Percentiles rank a stretch among this genome's conserved stretches.
Evolutionary conservation across 92 coral and sea anemone species (phyloP).

Genomic region (Montipora capitata): DNA sequence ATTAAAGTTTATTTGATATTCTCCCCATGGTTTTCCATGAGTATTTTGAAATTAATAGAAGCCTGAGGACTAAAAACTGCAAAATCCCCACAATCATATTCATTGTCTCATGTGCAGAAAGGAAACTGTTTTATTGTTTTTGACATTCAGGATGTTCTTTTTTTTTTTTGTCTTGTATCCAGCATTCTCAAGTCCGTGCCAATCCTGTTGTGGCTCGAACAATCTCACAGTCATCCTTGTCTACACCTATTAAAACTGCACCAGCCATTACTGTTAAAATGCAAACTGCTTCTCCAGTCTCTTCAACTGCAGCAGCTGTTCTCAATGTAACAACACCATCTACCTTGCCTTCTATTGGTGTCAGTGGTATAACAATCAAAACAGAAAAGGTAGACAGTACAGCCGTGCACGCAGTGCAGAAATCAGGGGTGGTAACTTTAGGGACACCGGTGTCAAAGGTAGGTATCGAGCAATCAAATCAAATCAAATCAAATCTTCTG

Average conservation of each 20-base stretch:
- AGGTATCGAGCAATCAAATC: not conserved
- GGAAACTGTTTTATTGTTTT: too few species aligned
- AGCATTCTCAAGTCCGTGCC: slow-evolving; percentile 77
- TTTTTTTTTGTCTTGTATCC: not conserved
- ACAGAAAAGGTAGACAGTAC: slow-evolving; percentile 9
- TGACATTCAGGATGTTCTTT: not conserved
- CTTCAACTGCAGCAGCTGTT: slow-evolving; percentile 11
- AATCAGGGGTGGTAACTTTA: not conserved
- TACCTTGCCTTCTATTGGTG: slow-evolving; percentile 8
- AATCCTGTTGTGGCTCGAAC: slow-evolving; percentile 77
- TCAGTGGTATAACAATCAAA: not conserved
- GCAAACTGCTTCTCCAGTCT: slow-evolving; percentile 29
- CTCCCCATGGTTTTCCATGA: too few species aligned
- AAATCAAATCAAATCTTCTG: too few species aligned
- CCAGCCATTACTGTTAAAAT: slow-evolving; percentile 48
- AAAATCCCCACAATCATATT: too few species aligned
- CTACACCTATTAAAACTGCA: slow-evolving; percentile 52
- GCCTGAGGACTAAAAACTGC: too few species aligned
- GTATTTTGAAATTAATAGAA: too few species aligned
- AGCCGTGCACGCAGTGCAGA: slow-evolving; percentile 1
- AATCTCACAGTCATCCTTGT: slow-evolving; percentile 66
- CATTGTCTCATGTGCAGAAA: too few species aligned
- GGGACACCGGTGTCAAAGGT: slow-evolving; percentile 23
- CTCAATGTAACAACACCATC: not conserved
- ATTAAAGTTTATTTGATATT: too few species aligned